phyloP scores from a whole-genome alignment of 1,140 invertebrate species.

The Scaptomyza montana region DNA sequence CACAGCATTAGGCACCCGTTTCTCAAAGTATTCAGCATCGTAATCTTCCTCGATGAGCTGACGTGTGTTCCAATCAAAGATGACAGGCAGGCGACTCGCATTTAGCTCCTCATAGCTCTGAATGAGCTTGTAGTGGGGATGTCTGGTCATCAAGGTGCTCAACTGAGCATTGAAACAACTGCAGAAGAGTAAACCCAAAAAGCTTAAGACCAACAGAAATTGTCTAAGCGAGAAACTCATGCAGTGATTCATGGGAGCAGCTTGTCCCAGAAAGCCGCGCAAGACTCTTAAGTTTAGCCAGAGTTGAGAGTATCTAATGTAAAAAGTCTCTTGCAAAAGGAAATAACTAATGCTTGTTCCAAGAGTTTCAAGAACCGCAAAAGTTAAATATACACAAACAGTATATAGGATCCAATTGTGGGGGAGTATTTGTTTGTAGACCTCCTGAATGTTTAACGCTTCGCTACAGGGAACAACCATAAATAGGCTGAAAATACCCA shows the following conservation, averaged over 20 bases:
- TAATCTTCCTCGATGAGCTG: background rate
- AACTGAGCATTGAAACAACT: background rate
- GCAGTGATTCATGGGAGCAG: slow-evolving; percentile 1
- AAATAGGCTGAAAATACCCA: background rate
- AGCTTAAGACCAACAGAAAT: background rate
- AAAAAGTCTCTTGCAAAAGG: accelerated
- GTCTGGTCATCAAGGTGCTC: slow-evolving; percentile 32
- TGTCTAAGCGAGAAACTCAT: background rate
- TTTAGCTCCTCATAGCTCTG: slow-evolving; percentile 2
- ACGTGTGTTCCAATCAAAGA: background rate
- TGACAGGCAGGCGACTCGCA: slow-evolving; percentile 18
- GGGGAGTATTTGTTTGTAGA: background rate
- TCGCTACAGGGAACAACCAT: slow-evolving; percentile 46
- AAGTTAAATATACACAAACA: background rate
- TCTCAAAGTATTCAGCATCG: background rate
- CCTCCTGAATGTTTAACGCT: slow-evolving; percentile 6
- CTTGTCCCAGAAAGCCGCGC: slow-evolving; percentile 13
- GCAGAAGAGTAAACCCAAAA: slow-evolving; percentile 1
- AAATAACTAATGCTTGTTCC: background rate
- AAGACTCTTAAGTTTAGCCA: slow-evolving; percentile 16
- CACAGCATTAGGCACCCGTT: slow-evolving; percentile 10
- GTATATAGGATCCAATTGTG: accelerated
- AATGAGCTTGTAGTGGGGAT: background rate
- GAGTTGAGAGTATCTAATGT: background rate
- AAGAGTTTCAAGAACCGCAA: slow-evolving; percentile 12